Evolutionary conservation across 2,888 invertebrate species (phyloP).

Genomic region (Cacoxenus indagator): DNA sequence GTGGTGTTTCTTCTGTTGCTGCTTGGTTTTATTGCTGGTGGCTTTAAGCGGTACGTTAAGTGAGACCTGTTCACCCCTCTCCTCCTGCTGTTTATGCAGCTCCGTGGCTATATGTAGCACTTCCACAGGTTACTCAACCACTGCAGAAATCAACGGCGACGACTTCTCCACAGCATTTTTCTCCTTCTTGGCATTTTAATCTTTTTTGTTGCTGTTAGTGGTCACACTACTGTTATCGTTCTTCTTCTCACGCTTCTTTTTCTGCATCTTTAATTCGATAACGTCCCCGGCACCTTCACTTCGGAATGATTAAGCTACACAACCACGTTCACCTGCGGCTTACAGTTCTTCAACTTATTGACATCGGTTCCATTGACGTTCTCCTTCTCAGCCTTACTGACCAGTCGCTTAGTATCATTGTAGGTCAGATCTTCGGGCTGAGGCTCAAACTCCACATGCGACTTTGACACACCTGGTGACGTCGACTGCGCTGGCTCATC

Average conservation of each 20-base stretch:
- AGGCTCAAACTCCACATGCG: conserved; percentile 68
- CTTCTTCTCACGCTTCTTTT: conserved; percentile 52
- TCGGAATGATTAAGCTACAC: too few species aligned
- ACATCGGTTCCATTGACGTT: too few species aligned
- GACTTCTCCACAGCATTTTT: conserved; percentile 37
- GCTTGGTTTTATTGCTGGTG: conserved; percentile 66
- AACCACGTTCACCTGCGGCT: too few species aligned
- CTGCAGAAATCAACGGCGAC: conserved; percentile 31
- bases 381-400: conserved; percentile 62
- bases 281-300: conserved; percentile 86
- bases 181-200: conserved; percentile 48
- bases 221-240: conserved; percentile 50
- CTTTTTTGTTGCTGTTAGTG: conserved; percentile 46
- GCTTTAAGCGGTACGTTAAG: conserved; percentile 62
- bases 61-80: conserved; percentile 55
- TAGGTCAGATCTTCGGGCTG: conserved; percentile 65
- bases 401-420: conserved; percentile 38
- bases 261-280: conserved; percentile 66
- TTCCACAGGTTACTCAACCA: too few species aligned
- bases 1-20: too few species aligned
- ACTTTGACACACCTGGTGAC: conserved; percentile 59
- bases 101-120: too few species aligned
- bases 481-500: conserved; percentile 49
- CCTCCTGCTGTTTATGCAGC: conserved; percentile 53
- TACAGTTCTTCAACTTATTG: too few species aligned